Evolutionary conservation across 1,140 invertebrate genomes (phyloP).

Genomic region (Holotrichia oblita): DNA sequence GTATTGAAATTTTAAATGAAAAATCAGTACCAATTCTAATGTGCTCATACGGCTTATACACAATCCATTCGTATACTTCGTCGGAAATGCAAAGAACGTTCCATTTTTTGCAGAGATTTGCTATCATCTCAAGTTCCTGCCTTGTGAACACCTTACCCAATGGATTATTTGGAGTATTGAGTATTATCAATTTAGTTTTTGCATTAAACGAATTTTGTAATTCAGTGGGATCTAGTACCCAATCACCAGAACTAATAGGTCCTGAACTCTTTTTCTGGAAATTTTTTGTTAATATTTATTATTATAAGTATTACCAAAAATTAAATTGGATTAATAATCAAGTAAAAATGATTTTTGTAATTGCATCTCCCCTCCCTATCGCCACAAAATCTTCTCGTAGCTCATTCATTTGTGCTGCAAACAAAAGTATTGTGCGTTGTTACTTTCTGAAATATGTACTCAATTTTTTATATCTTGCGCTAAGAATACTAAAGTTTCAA

Average conservation of each 20-base stretch:
- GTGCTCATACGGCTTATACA: slow-evolving; percentile 87
- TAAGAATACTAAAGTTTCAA: no score
- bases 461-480: no score
- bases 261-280: slow-evolving; percentile 61
- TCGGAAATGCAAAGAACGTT: slow-evolving; percentile 92
- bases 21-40: slow-evolving; percentile 56
- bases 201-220: slow-evolving; percentile 83
- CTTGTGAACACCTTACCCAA: slow-evolving; percentile 88
- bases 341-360: background rate
- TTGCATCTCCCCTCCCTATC: background rate
- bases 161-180: slow-evolving; percentile 98
- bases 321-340: background rate
- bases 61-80: slow-evolving; percentile 99
- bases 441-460: no score
- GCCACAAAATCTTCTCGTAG: background rate
- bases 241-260: slow-evolving; percentile 79
- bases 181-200: slow-evolving; percentile 94
- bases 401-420: background rate
- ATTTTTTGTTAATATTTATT: slow-evolving; percentile 27
- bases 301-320: background rate
- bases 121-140: slow-evolving; percentile 81
- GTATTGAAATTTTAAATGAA: background rate
- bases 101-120: slow-evolving; percentile 89
- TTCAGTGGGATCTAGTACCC: slow-evolving; percentile 87
- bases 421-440: no score